phyloP scores from a whole-genome alignment of 2,113 vertebrate species.

The Spermophilus dauricus region DNA sequence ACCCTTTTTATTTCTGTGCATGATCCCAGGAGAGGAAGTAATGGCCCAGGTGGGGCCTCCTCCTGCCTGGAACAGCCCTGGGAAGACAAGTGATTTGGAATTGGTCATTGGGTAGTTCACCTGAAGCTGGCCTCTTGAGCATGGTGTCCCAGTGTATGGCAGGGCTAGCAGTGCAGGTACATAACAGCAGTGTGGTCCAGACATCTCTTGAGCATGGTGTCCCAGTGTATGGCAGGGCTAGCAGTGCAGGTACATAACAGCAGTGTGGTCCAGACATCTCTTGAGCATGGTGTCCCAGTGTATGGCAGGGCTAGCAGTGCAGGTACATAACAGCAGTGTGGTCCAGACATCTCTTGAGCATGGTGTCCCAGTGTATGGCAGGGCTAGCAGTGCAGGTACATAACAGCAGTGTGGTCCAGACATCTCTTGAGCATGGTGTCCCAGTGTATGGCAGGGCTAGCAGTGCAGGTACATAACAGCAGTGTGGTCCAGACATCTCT shows the following conservation, averaged over 20 bases:
- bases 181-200: neutral
- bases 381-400: too few species aligned
- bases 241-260: too few species aligned
- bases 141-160: neutral
- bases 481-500: neutral
- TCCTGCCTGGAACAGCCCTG: neutral
- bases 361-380: neutral
- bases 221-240: neutral
- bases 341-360: neutral
- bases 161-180: too few species aligned
- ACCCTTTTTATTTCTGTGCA: neutral
- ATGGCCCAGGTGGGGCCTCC: neutral
- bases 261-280: neutral
- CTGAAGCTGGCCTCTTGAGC: neutral
- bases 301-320: neutral
- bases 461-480: too few species aligned
- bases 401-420: too few species aligned
- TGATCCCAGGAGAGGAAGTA: neutral
- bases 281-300: neutral
- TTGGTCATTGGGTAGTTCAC: neutral
- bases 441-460: neutral
- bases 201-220: neutral
- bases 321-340: too few species aligned
- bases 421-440: neutral
- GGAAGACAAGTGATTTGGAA: neutral